These are phyloP conservation scores for Chrysochloris asiatica DNA, from an alignment of 2,113 vertebrate genomes.

Conservation along the genomic window DNA sequence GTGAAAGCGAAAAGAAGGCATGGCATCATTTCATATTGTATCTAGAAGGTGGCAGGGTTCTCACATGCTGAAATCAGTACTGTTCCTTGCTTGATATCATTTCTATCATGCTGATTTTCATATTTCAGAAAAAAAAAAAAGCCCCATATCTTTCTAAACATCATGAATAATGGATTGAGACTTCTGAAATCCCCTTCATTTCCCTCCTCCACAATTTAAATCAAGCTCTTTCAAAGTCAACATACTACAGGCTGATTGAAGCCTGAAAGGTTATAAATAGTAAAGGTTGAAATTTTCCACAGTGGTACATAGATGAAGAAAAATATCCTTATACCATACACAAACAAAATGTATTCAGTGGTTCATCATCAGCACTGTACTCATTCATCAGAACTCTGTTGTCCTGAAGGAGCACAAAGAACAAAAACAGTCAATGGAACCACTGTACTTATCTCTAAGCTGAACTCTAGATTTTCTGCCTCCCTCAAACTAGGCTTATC, in stretches of 20 bases:
- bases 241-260: conserved; percentile 60
- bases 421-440: not conserved
- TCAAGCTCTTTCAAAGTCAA: conserved; percentile 73
- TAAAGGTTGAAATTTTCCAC: conserved; percentile 50
- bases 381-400: conserved; percentile 23
- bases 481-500: not conserved
- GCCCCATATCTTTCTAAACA: conserved; percentile 54
- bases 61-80: not conserved
- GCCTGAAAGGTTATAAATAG: conserved; percentile 50
- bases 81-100: not conserved
- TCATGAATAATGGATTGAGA: conserved; percentile 68
- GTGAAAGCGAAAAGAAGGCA: not conserved
- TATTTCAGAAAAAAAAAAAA: conserved; percentile 24
- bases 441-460: not conserved
- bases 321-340: not conserved
- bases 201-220: conserved; percentile 70
- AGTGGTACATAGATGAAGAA: conserved; percentile 29
- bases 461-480: not conserved
- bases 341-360: not conserved
- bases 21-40: fast-evolving
- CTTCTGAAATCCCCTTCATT: conserved; percentile 34
- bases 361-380: not conserved
- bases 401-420: conserved; percentile 32
- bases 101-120: conserved; percentile 15
- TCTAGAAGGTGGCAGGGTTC: not conserved